Evolutionary conservation across 2,888 invertebrate genomes (phyloP).

Genomic region (Deroplatys truncata): DNA sequence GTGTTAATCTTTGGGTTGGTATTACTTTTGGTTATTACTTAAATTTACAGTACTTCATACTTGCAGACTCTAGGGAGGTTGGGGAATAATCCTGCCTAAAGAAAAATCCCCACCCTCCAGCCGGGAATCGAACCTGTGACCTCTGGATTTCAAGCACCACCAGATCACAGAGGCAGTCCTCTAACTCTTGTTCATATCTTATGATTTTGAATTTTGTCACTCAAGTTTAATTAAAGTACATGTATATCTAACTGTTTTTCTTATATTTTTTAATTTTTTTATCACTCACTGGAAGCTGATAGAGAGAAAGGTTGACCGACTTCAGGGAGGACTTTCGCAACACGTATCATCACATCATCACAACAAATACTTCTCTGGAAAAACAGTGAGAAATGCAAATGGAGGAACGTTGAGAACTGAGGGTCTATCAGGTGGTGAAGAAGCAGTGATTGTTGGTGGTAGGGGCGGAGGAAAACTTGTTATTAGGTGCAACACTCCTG

Average conservation of each 20-base stretch:
- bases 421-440: conserved; percentile 11
- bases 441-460: not conserved
- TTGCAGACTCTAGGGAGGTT: too few relatives aligned
- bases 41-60: too few relatives aligned
- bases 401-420: not conserved
- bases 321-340: conserved; percentile 14
- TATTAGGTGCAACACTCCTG: conserved; percentile 41
- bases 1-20: too few relatives aligned
- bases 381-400: not conserved
- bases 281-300: not conserved
- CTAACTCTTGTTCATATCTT: too few relatives aligned
- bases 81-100: too few relatives aligned
- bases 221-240: too few relatives aligned
- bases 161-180: too few relatives aligned
- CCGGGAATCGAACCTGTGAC: too few relatives aligned
- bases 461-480: conserved; percentile 33
- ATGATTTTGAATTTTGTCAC: too few relatives aligned
- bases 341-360: not conserved
- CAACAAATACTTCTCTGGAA: not conserved
- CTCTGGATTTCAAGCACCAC: too few relatives aligned
- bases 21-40: too few relatives aligned
- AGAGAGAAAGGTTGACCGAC: conserved; percentile 20
- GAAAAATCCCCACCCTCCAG: too few relatives aligned
- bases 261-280: not conserved
- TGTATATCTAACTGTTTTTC: not conserved